Evolutionary conservation across 2,797 vertebrate genomes (phyloP).

Genomic region (Streptopelia turtur): DNA sequence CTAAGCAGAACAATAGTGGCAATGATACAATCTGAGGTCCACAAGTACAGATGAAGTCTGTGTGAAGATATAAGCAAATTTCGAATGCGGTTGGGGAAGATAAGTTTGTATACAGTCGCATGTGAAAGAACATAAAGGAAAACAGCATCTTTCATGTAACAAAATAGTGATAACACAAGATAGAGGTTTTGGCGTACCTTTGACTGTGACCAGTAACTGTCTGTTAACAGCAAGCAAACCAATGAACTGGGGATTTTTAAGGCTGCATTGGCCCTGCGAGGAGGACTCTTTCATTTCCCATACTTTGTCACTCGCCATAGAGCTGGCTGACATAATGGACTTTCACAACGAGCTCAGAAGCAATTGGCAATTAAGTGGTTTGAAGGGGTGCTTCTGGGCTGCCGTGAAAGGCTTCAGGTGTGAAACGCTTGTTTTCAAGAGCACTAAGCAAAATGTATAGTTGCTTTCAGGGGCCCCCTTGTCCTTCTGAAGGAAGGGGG

Average conservation of each 20-base stretch:
- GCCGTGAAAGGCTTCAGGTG: constrained; percentile 99
- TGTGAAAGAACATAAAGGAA: constrained; percentile 38
- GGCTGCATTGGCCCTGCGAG: constrained; percentile 86
- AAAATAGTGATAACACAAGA: constrained; percentile 19
- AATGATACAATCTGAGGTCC: not conserved
- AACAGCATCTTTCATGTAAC: constrained; percentile 53
- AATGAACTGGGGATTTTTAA: constrained; percentile 89
- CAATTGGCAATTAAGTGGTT: constrained; percentile 99
- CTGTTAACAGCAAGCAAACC: constrained; percentile 85
- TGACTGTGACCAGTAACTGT: constrained; percentile 70
- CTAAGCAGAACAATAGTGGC: not conserved
- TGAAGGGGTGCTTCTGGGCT: constrained; percentile 97
- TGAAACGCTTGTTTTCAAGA: constrained; percentile 99
- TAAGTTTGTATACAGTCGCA: not conserved
- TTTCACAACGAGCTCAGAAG: constrained; percentile 92
- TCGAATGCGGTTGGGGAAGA: no score
- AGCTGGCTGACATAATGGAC: constrained; percentile 92
- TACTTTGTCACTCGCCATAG: constrained; percentile 91
- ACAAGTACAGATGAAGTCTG: not conserved
- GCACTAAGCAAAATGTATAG: constrained; percentile 95
- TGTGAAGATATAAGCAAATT: not conserved
- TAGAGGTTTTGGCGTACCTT: constrained; percentile 63
- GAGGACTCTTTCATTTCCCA: constrained; percentile 93
- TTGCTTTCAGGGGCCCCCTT: constrained; percentile 93
- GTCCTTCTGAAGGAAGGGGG: constrained; percentile 87